Percentiles rank a stretch among this genome's conserved stretches.
phyloP scores from a whole-genome alignment of 2,797 vertebrate genomes.

The Stomatorhinus walkeri region DNA sequence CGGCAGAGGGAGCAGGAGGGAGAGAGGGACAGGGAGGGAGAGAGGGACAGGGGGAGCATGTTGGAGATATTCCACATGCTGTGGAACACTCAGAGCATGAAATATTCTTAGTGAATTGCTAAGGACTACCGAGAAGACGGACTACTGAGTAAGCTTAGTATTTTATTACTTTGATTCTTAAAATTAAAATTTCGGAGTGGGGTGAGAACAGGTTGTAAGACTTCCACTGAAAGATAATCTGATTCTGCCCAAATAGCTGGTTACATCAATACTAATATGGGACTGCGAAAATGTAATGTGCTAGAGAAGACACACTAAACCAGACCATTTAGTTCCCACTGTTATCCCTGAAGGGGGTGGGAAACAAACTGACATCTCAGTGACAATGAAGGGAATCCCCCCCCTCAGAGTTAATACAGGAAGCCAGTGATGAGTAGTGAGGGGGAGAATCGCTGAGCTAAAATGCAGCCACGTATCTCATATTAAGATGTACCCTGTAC shows the following conservation, averaged over 20 bases:
- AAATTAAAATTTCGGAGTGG: background rate
- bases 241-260: background rate
- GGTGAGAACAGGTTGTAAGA: background rate
- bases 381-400: background rate
- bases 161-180: background rate
- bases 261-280: background rate
- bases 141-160: background rate
- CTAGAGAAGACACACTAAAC: background rate
- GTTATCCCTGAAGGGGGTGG: background rate
- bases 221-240: background rate
- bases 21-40: background rate
- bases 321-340: background rate
- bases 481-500: background rate
- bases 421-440: background rate
- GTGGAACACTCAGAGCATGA: background rate
- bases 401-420: background rate
- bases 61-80: background rate
- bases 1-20: constrained; percentile 7
- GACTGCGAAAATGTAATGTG: background rate
- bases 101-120: background rate
- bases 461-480: background rate
- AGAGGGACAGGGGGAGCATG: background rate
- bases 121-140: background rate
- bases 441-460: background rate
- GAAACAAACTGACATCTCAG: background rate